phyloP scores from a whole-genome alignment of 2,797 vertebrate genomes.

The Melanogrammus aeglefinus region DNA sequence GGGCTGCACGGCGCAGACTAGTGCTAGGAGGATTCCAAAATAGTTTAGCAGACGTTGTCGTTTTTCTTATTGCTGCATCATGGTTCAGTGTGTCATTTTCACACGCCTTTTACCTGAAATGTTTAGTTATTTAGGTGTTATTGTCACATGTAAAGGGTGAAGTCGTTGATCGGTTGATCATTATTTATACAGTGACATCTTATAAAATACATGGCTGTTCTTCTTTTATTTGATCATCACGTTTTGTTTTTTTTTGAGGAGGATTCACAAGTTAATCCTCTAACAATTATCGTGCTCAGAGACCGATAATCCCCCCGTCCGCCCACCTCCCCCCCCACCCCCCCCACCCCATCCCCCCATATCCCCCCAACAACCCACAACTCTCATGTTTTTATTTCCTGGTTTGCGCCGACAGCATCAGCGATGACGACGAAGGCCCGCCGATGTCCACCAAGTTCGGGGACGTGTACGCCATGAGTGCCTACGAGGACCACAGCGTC shows the following conservation, averaged over 20 bases:
- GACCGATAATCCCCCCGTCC: no score
- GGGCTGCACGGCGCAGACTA: no score
- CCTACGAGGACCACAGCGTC: slow-evolving; percentile 79
- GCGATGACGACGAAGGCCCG: slow-evolving; percentile 91
- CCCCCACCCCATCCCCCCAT: no score
- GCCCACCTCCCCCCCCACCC: no score
- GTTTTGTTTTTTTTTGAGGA: no score
- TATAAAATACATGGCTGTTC: background rate
- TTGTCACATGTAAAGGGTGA: background rate
- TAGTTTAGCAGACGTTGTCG: no score
- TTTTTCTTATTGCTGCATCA: background rate
- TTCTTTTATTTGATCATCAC: background rate
- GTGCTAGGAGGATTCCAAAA: background rate
- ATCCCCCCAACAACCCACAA: background rate
- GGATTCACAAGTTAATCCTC: no score
- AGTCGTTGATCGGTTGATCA: background rate
- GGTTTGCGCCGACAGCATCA: slow-evolving; percentile 73
- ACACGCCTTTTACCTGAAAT: background rate
- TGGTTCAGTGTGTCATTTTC: background rate
- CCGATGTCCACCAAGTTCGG: slow-evolving; percentile 86
- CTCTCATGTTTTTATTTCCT: background rate
- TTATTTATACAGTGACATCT: no score
- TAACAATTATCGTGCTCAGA: no score
- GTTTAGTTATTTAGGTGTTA: background rate
- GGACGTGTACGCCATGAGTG: slow-evolving; percentile 87